Percentiles rank a stretch among this genome's conserved stretches.
Conservation (phyloP, 2,888 invertebrate species). For the Patella depressa region DNA sequence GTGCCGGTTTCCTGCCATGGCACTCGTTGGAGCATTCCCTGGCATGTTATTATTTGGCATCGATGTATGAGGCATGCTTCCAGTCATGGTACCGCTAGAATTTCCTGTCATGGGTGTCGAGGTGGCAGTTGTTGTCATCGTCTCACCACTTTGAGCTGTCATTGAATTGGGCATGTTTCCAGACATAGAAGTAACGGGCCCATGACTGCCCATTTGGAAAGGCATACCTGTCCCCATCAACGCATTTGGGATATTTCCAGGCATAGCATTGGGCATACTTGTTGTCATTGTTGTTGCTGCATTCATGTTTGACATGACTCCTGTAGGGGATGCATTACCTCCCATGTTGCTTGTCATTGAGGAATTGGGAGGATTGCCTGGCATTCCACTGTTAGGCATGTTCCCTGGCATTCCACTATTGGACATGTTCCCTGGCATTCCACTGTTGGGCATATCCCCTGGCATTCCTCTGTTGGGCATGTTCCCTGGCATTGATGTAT, state of each 20-base stretch:
- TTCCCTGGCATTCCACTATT: slow-evolving; percentile 21
- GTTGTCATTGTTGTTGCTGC: neutral
- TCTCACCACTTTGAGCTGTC: neutral
- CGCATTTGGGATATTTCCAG: neutral
- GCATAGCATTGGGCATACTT: neutral
- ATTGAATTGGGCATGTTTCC: neutral
- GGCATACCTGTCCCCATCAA: neutral
- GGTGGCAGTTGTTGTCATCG: neutral
- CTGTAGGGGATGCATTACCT: neutral
- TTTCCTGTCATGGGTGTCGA: neutral
- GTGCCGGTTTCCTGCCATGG: neutral
- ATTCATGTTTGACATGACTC: neutral
- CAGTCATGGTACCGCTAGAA: neutral
- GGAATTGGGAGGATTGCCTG: slow-evolving; percentile 14
- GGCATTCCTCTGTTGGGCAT: neutral
- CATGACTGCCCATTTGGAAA: neutral
- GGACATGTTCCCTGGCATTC: slow-evolving; percentile 32
- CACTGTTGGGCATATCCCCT: neutral
- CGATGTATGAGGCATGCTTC: neutral
- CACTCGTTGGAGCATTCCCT: neutral
- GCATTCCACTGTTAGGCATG: slow-evolving; percentile 15
- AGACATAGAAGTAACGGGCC: neutral
- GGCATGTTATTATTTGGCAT: neutral
- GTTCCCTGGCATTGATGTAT: neutral
- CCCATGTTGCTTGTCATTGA: slow-evolving; percentile 11